Base-by-base conservation (phyloP, 2,113 vertebrate species). In the Ellobius talpinus region DNA sequence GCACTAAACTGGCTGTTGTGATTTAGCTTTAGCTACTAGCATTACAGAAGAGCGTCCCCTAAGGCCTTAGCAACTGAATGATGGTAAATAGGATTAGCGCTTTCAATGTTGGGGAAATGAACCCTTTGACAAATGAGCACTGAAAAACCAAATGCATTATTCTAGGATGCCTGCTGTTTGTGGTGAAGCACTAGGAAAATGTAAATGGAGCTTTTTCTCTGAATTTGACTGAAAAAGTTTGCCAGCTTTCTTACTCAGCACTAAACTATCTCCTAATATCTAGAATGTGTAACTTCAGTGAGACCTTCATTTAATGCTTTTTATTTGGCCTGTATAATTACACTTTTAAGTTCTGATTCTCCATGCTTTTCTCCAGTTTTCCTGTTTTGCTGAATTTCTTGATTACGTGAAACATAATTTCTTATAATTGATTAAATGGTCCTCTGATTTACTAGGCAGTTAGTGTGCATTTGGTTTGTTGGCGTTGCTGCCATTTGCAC, bases 71-170 rank as follows among this genome's bases (percentile, higher is more conserved):
- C 70, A 92, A 0, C 17, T 86, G 84, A 63, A 74, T 88, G 3
- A 63, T 23, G 33, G 3, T 89, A 76, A 93, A n/a, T 91, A 77
- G 36, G 66, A 94, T 85, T 82, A 73, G 52, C 72, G 65, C 23
- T 96, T 95, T 96, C 42, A 63, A 31, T 45, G 31, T 36, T n/a
- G 21, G 23, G 45, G 36, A 77, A 52, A 31, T 58, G 86, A 95
- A 45, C 74, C 31, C 45, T 82, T 87, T 93, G 50, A 87, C 94
- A 87, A 89, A 76, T 89, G 13, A 33, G 3, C 78, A 61, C 33
- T 74, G 26, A n/a, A 76, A 95, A 87, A 84, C 39, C 61, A 29
- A 96, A 87, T 87, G 58, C n/a, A 89, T 87, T 89, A 39, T 77
- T 82, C 82, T 84, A 87, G 58, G 50, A 95, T 36, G 52, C 11